Conservation (phyloP, 2,888 invertebrate species). For the Nomada flava region DNA sequence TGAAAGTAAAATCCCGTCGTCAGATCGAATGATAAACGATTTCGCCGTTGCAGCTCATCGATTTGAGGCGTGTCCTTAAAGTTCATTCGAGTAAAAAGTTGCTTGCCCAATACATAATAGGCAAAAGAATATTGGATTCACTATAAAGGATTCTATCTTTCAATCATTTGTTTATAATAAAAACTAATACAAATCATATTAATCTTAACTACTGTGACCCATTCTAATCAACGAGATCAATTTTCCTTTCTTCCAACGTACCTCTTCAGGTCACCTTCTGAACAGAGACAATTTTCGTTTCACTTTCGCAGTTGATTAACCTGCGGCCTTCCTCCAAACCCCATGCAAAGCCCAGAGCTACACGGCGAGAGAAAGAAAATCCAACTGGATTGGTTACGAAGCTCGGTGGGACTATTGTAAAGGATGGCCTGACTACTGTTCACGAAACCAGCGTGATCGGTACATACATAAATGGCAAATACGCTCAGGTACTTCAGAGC, state of each 20-base stretch:
- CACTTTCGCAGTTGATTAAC: conserved; percentile 86
- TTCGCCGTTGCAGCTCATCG: conserved; percentile 24
- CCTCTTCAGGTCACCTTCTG: too few relatives aligned
- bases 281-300: background rate
- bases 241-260: background rate
- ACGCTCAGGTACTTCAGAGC: conserved; percentile 93
- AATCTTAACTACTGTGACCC: too few relatives aligned
- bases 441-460: conserved; percentile 96
- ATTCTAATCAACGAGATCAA: background rate
- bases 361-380: conserved; percentile 87
- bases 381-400: conserved; percentile 93
- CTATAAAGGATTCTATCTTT: background rate
- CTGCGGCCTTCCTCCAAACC: conserved; percentile 89
- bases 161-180: background rate
- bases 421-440: conserved; percentile 92
- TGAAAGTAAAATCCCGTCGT: conserved; percentile 27
- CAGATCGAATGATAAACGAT: conserved; percentile 30
- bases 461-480: conserved; percentile 94
- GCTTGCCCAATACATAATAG: background rate
- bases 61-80: background rate
- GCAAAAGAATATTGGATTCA: background rate
- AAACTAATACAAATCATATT: too few relatives aligned
- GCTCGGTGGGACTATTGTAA: conserved; percentile 92
- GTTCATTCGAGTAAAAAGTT: conserved; percentile 14
- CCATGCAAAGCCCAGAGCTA: conserved; percentile 85